These are phyloP conservation scores for Rhamnusium bicolor DNA, from an alignment of 2,888 invertebrate genomes.

Conservation along the genomic window DNA sequence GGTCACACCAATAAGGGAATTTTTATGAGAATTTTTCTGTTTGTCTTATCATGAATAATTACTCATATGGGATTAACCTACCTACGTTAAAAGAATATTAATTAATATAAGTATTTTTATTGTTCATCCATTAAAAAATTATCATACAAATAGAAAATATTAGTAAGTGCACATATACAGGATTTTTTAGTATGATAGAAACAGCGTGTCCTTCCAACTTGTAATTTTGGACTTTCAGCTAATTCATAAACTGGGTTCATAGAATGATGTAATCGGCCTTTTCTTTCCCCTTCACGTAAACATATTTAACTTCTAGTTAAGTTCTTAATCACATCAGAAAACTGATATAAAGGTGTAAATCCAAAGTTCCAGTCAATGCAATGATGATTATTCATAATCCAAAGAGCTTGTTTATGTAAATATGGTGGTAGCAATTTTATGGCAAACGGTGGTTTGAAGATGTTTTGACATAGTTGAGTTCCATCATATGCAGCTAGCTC, in stretches of 20 bases:
- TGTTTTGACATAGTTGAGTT: constrained; percentile 3
- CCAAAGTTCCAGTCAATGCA: constrained; percentile 4
- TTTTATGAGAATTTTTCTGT: no score
- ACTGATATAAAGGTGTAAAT: constrained; percentile 8
- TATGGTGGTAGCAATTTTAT: constrained; percentile 3
- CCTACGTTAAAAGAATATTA: no score
- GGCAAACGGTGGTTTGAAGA: constrained; percentile 33
- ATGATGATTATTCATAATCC: constrained; percentile 27
- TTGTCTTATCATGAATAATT: no score
- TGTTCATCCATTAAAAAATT: not conserved
- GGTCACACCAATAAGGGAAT: no score
- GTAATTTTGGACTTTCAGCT: not conserved
- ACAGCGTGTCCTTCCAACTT: not conserved
- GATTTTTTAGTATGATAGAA: not conserved
- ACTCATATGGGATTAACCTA: no score
- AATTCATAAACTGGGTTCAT: not conserved
- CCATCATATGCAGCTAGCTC: constrained; percentile 29
- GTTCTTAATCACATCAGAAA: not conserved
- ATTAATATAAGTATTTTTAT: no score
- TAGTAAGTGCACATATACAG: not conserved
- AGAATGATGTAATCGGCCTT: not conserved
- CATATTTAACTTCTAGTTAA: constrained; percentile 15
- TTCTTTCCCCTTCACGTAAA: constrained; percentile 14
- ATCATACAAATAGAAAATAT: constrained; percentile 1
- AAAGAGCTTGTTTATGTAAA: constrained; percentile 6